phyloP scores from a whole-genome alignment of 2,797 vertebrate species.

The Clarias laeviceps region DNA sequence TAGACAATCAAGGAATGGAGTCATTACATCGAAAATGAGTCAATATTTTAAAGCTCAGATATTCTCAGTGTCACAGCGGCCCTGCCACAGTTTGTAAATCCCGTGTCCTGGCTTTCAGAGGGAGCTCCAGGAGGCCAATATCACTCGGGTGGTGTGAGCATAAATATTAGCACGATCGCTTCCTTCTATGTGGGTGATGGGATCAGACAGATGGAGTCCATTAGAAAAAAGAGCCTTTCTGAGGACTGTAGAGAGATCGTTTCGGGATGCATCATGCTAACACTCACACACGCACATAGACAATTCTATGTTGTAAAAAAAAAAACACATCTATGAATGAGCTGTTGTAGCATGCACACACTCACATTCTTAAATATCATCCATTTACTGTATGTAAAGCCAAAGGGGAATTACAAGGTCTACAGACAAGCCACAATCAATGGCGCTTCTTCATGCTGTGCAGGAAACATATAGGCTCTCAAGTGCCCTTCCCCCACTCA shows the following conservation, averaged over 20 bases:
- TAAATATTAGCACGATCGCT: constrained; percentile 58
- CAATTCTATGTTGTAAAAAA: background rate
- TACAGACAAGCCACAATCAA: constrained; percentile 48
- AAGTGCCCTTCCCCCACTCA: constrained; percentile 21
- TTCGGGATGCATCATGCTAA: background rate
- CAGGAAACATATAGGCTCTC: constrained; percentile 43
- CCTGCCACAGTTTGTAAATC: constrained; percentile 42
- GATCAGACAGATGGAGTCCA: constrained; percentile 57
- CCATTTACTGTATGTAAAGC: constrained; percentile 43
- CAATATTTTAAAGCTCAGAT: background rate
- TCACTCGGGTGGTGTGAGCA: constrained; percentile 50
- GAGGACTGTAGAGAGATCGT: constrained; percentile 10
- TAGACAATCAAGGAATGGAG: background rate
- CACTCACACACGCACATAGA: constrained; percentile 11
- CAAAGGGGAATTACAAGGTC: constrained; percentile 45
- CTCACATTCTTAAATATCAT: constrained; percentile 14
- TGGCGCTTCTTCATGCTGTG: constrained; percentile 53
- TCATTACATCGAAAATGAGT: background rate
- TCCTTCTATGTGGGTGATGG: constrained; percentile 53
- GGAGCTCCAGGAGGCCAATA: constrained; percentile 40
- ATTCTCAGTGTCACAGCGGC: background rate
- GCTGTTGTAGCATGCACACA: constrained; percentile 2
- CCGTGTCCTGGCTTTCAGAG: constrained; percentile 39
- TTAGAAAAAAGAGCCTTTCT: constrained; percentile 44
- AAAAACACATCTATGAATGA: constrained; percentile 1